Evolutionary conservation across 1,140 invertebrate species (phyloP), one percentile per base, ranked within the genome.

Genomic region (Drosophila miranda): DNA sequence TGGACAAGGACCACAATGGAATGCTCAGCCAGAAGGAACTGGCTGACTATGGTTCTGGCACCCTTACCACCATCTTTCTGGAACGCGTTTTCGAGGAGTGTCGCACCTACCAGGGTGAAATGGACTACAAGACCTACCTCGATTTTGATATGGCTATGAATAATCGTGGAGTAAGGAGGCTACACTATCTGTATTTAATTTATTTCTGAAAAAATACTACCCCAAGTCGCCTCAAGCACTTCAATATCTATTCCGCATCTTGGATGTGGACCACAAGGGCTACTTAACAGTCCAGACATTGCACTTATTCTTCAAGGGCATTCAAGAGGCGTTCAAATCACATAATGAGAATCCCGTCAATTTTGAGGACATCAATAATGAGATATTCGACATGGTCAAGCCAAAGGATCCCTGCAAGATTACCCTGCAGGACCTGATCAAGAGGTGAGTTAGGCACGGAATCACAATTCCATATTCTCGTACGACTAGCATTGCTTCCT

Each of bases 351-450:
- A 98, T 74, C 94, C 95, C 2, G 96, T 98, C 1, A 94, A 94
- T 70, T 99, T 99, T 92, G 95, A 98, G 74, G 97, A 99, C 92
- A 96, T 99, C 0, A 98, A 98, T 92, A 97, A 99, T 92, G 98
- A 99, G 92, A 97, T 99, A 77, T 99, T 99, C 92, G 98, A 99
- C 92, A 99, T 99, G 98, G 96, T 99, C 0, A 96, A 97, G 79
- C 97, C 98, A 1, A 93, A 93, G 55, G 94, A 98, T 92, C 95
- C 97, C 0, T 92, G 94, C 4, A 95, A 95, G 90, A 98, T 99
- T 71, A 98, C 97, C 0, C 91, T 98, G 1, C 93, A 95, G 80
- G 98, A 99, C 93, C 92, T 99, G 52, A 90, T 95, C 44, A 81
- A 81, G 42, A 75, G 86, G 88, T 91, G 58, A 6, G 75, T 26